Evolutionary conservation across 2,797 vertebrate genomes (phyloP).

Genomic region (Peromyscus attwateri): DNA sequence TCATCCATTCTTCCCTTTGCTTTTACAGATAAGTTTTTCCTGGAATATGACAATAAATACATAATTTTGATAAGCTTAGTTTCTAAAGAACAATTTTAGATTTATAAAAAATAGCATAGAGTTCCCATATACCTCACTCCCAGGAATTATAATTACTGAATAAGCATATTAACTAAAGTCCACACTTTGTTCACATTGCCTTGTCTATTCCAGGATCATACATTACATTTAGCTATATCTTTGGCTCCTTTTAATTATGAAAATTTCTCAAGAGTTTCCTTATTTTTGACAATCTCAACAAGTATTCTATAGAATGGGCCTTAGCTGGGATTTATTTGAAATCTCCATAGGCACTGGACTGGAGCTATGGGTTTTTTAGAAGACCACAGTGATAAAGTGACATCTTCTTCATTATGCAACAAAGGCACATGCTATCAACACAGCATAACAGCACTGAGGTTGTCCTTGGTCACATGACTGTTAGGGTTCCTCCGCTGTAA

Average conservation of each 20-base stretch:
- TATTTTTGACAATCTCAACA: neutral
- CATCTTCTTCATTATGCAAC: neutral
- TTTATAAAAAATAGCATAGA: neutral
- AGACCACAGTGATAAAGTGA: neutral
- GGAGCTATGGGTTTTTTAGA: neutral
- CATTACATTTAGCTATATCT: neutral
- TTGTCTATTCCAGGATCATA: neutral
- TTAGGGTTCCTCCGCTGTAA: neutral
- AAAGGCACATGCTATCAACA: neutral
- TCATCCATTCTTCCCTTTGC: neutral
- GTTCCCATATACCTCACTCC: neutral
- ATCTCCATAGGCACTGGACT: neutral
- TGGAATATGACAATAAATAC: neutral
- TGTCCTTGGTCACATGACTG: neutral
- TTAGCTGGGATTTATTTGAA: neutral
- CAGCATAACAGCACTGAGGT: accelerated
- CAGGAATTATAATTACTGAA: neutral
- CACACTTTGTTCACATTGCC: neutral
- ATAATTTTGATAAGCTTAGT: neutral
- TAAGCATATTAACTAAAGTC: neutral
- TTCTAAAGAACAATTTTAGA: constrained; percentile 11
- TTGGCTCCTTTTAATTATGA: neutral
- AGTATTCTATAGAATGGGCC: neutral
- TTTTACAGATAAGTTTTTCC: constrained; percentile 35
- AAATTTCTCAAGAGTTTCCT: neutral